Evolutionary conservation across 2,888 invertebrate species (phyloP), one percentile per base, ranked within the genome.

Genomic region (Drosophila glabriapex): DNA sequence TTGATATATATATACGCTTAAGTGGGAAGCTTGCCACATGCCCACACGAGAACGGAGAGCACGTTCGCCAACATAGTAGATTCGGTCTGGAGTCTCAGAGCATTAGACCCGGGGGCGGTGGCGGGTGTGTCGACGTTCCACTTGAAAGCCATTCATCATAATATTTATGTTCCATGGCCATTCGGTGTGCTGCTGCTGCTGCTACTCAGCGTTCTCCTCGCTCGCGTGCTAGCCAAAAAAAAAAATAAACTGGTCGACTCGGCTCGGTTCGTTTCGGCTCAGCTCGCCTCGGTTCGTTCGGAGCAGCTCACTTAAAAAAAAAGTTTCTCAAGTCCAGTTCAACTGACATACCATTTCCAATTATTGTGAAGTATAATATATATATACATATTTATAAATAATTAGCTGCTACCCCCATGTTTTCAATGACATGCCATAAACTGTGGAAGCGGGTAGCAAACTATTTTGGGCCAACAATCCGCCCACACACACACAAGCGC

Each of bases 91-190:
- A 37, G 16, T 19, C 67, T 63, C 59, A 52, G 68, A 67, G 76
- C 76, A 73, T 60, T 83, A 61, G 82, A 82, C 69, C 16, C 9
- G 22, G 25, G 9, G 7, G 46, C 46, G 16, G 16, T 25, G 46
- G 22, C 46, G 46, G 46, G 46, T 46, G 4, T 46, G 73, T 80
- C 78, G 76, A 67, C 80, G 87, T 87, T 89, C 89, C 91, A 89
- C 89, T 87, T 89, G 89, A 89, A 82, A 90, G 79, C 85, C 89
- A 89, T 89, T 83, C 79, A 89, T 89, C 89, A 89, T 85, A 86
- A 80, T 58, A 58, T 78, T 72, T 72, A 78, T 69, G 68, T 65
- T 81, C 76, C 84, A 83, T 78, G 73, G 78, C 68, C 84, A 77
- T 71, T 39, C 7, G 37, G 28, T 37, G 25, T 37, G 35, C 25